A percentile compares a stretch with the other conserved stretches of the same genome.
Conservation (phyloP, 2,888 invertebrate species). For the Leptopilina syphax region DNA sequence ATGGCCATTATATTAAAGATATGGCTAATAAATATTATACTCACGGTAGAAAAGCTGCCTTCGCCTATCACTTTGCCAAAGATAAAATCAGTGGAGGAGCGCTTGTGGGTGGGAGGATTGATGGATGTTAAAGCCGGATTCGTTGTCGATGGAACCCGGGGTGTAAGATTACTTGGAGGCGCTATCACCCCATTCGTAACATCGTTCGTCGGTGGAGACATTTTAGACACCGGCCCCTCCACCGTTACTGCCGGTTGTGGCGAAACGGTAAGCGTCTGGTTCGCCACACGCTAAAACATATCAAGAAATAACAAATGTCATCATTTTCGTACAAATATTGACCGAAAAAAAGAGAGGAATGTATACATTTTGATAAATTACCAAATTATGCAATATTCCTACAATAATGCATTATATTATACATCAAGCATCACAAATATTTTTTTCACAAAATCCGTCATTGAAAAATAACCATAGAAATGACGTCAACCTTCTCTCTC, state of each 20-base stretch:
- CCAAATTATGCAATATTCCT: too few relatives aligned
- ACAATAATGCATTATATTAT: too few relatives aligned
- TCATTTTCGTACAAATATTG: background rate
- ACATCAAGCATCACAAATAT: too few relatives aligned
- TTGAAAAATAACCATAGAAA: too few relatives aligned
- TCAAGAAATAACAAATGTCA: conserved; percentile 45
- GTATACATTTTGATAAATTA: too few relatives aligned
- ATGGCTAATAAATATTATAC: conserved; percentile 58
- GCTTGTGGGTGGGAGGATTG: conserved; percentile 79
- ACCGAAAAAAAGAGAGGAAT: too few relatives aligned
- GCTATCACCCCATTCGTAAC: conserved; percentile 79
- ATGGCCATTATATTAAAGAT: background rate
- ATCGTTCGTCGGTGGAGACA: conserved; percentile 79
- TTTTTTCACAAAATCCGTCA: too few relatives aligned
- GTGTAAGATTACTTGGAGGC: conserved; percentile 79
- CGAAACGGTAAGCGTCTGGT: conserved; percentile 75
- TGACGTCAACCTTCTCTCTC: background rate
- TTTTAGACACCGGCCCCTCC: conserved; percentile 75
- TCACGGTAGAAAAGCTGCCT: conserved; percentile 96
- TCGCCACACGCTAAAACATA: conserved; percentile 75
- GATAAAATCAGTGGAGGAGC: conserved; percentile 91
- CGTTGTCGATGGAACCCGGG: conserved; percentile 77
- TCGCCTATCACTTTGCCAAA: conserved; percentile 98
- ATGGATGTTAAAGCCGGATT: conserved; percentile 74
- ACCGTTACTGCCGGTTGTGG: conserved; percentile 76